Percentiles rank a stretch among this genome's conserved stretches.
Conservation (phyloP, 2,888 invertebrate species). For the Troglohyphantes excavatus region DNA sequence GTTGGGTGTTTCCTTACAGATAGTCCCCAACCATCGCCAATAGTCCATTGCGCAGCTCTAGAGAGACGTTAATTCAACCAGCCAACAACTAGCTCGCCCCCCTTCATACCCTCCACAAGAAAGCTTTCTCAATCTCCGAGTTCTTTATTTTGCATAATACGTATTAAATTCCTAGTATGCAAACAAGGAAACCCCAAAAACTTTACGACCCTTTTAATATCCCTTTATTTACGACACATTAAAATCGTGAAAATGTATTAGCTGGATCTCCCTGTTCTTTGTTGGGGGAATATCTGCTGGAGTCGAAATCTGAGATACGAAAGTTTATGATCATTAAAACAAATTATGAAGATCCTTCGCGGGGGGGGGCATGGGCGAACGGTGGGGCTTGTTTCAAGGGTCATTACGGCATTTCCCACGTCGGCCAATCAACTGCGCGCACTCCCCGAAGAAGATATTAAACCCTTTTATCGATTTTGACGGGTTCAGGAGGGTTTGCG, state of each 20-base stretch:
- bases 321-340: constrained; percentile 69
- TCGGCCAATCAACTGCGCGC: constrained; percentile 48
- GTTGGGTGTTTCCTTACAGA: too few relatives aligned
- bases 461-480: constrained; percentile 41
- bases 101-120: too few relatives aligned
- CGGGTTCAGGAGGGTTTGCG: too few relatives aligned
- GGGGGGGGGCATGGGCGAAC: constrained; percentile 2
- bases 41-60: too few relatives aligned
- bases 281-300: neutral
- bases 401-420: constrained; percentile 52
- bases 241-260: constrained; percentile 23
- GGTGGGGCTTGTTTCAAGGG: constrained; percentile 52
- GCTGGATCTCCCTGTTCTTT: constrained; percentile 22
- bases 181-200: neutral
- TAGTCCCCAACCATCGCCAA: too few relatives aligned
- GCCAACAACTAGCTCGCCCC: too few relatives aligned
- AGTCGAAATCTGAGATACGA: constrained; percentile 36
- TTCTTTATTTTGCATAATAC: too few relatives aligned
- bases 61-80: too few relatives aligned
- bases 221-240: constrained; percentile 24
- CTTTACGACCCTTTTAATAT: constrained; percentile 25
- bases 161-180: too few relatives aligned
- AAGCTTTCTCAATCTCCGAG: too few relatives aligned
- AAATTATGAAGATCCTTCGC: constrained; percentile 24
- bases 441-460: constrained; percentile 45